Evolutionary conservation across 1,140 invertebrate species (phyloP), one percentile per base, ranked within the genome.

Genomic region (Lordiphosa mommai): DNA sequence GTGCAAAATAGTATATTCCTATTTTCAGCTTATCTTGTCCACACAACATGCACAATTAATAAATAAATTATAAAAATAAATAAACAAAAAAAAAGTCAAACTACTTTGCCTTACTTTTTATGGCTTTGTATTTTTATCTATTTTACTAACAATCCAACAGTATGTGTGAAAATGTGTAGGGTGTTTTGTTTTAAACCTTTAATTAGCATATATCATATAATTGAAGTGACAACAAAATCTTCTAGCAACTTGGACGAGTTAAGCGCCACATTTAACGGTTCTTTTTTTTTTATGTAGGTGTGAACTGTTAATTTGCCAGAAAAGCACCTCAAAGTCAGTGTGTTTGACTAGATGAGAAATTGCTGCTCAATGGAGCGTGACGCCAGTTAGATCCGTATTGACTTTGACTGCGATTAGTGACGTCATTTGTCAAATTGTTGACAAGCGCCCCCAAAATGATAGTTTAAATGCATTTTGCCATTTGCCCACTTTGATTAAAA

Each of bases 381-480:
- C 63, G 63, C 61, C 63, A 61, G 44, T 13, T 34, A 49, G 61
- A 69, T 69, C 66, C 66, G 66, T 65, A 32, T 69, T 65, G 65
- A 20, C 44, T 20, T 37, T 32, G 29, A 47, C 9, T 37, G 32
- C n/a, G 14, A 49, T 34, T 33, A 34, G 30, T 49, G 74, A 80
- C 76, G 74, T 82, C 74, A 80, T 82, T 79, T 61, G 76, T 80
- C 74, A 80, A 74, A 53, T 51, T 43, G 57, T 41, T 52, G 61
- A 77, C 72, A 80, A 64, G 53, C 58, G 33, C 13, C 8, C 40
- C 40, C 40, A 43, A 43, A 41, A 43, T 23, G 47, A 57, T 72
- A 49, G 68, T 53, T 6, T 50, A 52, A 73, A 43, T 77, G 68
- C 68, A 72, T 68, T 68, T 63, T 72, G 17, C 46, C 59, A 61